A percentile compares a stretch with the other conserved stretches of the same genome.
Evolutionary conservation across 1,140 invertebrate species (phyloP).

Genomic region (Maniola jurtina): DNA sequence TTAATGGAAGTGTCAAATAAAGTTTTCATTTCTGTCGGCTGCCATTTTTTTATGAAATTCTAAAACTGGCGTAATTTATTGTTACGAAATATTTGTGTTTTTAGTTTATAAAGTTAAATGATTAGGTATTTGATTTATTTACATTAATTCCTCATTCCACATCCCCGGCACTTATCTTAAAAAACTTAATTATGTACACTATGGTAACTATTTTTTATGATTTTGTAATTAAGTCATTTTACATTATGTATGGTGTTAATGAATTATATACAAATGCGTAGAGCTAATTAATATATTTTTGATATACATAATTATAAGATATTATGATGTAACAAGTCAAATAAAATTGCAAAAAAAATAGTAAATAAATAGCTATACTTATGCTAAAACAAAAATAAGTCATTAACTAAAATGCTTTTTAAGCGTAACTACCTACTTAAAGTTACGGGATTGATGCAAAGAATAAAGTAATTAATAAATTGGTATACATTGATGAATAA

Average conservation of each 20-base stretch:
- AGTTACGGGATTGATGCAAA: no score
- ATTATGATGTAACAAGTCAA: no score
- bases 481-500: background rate
- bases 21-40: no score
- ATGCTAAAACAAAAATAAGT: no score
- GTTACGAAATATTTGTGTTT: background rate
- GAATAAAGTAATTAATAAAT: background rate
- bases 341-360: no score
- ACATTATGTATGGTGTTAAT: constrained; percentile 10
- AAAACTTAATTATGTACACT: constrained; percentile 41
- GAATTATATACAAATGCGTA: constrained; percentile 32
- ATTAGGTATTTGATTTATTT: constrained; percentile 1
- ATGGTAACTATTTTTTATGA: constrained; percentile 54
- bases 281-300: no score
- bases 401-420: no score
- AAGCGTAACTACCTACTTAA: no score
- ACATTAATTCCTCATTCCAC: constrained; percentile 56
- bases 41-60: no score
- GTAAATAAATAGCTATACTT: background rate
- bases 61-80: no score
- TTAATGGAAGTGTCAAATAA: no score
- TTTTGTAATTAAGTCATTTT: background rate
- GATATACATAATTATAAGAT: no score
- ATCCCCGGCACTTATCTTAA: constrained; percentile 61
- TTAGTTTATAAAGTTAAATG: background rate